Evolutionary conservation across 2,113 vertebrate species (phyloP).

Genomic region (Tetrax tetrax): DNA sequence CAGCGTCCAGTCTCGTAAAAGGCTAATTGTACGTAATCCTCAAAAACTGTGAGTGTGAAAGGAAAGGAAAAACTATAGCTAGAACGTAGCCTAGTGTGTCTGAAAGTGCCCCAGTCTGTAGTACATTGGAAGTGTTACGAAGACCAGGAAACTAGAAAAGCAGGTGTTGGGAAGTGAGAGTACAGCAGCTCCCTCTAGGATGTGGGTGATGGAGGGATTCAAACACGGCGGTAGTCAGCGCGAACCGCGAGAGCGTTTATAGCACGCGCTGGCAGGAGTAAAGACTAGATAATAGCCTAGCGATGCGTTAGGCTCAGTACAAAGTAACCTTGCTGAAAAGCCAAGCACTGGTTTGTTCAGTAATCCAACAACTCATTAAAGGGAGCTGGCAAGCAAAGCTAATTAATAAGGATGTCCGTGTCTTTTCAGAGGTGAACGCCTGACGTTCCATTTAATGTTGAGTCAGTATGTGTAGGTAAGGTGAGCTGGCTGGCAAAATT

Average conservation of each 20-base stretch:
- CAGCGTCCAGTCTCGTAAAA: not conserved
- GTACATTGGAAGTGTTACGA: not conserved
- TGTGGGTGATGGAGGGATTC: not conserved
- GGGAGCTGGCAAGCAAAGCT: not conserved
- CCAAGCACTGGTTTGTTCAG: not conserved
- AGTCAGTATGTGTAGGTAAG: not conserved
- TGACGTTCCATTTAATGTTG: not conserved
- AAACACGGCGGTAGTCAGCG: fast-evolving
- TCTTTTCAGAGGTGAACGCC: not conserved
- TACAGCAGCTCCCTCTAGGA: not conserved
- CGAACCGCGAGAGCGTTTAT: fast-evolving
- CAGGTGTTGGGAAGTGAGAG: not conserved
- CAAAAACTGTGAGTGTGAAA: not conserved
- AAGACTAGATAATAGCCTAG: not conserved
- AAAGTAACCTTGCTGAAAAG: not conserved
- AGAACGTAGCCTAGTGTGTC: not conserved
- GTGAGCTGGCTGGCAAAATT: conserved; percentile 4
- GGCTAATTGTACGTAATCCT: not conserved
- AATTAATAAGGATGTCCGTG: not conserved
- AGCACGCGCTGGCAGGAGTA: not conserved
- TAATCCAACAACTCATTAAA: not conserved
- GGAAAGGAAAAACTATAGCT: not conserved
- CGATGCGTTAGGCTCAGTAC: not conserved
- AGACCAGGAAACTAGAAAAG: not conserved
- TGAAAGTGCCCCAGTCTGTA: not conserved